These are phyloP conservation scores for Tribolium madens DNA, from an alignment of 1,140 invertebrate species.

Conservation along the genomic window DNA sequence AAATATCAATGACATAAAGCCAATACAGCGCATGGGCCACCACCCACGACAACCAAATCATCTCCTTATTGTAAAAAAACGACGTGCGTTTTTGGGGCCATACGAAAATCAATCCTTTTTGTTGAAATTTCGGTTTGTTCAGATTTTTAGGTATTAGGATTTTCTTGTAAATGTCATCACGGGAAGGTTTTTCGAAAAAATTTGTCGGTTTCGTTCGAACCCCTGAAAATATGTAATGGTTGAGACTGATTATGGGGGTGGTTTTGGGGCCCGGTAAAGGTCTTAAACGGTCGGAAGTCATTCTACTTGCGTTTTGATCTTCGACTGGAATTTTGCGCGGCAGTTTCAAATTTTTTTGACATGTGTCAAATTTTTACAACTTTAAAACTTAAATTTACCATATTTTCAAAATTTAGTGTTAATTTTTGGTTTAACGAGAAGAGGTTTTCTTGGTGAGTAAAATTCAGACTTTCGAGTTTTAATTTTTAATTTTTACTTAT, in stretches of 20 bases:
- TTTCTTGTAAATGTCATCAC: constrained; percentile 22
- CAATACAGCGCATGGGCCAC: constrained; percentile 59
- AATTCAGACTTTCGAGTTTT: too few species aligned
- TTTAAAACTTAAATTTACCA: too few species aligned
- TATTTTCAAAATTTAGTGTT: too few species aligned
- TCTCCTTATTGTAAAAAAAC: constrained; percentile 54
- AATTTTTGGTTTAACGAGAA: too few species aligned
- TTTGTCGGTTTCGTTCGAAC: not conserved
- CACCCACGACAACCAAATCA: constrained; percentile 54
- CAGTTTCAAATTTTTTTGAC: constrained; percentile 1
- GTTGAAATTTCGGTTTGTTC: constrained; percentile 48
- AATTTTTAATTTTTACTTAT: too few species aligned
- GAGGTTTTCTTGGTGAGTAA: too few species aligned
- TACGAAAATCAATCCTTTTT: constrained; percentile 60
- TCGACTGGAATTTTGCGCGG: constrained; percentile 8
- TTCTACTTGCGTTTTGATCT: not conserved
- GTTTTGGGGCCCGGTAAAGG: not conserved
- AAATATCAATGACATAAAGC: constrained; percentile 55
- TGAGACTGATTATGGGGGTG: constrained; percentile 10
- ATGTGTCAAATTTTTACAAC: constrained; percentile 11
- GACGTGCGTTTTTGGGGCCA: constrained; percentile 56
- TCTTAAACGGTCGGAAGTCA: not conserved
- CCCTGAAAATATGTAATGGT: constrained; percentile 31
- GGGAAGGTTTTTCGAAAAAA: constrained; percentile 1
- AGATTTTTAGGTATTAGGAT: not conserved